Evolutionary conservation across 2,888 invertebrate genomes (phyloP), one percentile per base, ranked within the genome.

Genomic region (Scaptomyza flava): DNA sequence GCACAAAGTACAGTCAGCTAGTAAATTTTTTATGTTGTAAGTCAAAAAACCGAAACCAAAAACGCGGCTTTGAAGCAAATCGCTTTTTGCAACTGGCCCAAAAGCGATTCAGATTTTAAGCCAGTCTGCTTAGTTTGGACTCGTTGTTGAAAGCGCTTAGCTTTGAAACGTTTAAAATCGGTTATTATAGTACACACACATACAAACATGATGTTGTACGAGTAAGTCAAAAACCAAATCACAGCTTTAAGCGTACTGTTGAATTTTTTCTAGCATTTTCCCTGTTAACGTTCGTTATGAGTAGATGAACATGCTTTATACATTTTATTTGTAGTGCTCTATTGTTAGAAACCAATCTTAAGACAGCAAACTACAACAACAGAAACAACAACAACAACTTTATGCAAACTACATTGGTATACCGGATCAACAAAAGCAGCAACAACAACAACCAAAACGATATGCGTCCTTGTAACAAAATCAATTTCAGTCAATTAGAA

Each of bases 401-500:
- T 54, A 64, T 64, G 65, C 65, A 66, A 57, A 68, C 60, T 30
- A 58, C 59, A 75, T 72, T 77, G 73, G 77, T 63, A 72, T 51
- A 77, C 77, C 62, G 77, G 62, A 77, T 62, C 66, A 72, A 72
- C 50, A 75, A 63, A 50, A 57, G 38, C 52, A 61, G 51, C 47
- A 69, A 60, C 59, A 51, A 56, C 12, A 71, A 62, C 52, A 68
- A 69, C 42, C 68, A 53, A 60, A 67, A 52, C 43, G 63, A 73
- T 79, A 90, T 87, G 90, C 89, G 89, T 90, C 89, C 89, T 90
- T 90, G 89, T 81, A 88, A 90, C 89, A 85, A 89, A 89, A 90
- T 90, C 91, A 90, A 90, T 90, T 90, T 90, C 89, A 90, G 90
- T 90, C 90, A 90, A 90, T 90, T 90, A 90, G 85, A 72, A 61